Conservation (phyloP, 2,888 invertebrate species). For the Lathronympha strigana region DNA sequence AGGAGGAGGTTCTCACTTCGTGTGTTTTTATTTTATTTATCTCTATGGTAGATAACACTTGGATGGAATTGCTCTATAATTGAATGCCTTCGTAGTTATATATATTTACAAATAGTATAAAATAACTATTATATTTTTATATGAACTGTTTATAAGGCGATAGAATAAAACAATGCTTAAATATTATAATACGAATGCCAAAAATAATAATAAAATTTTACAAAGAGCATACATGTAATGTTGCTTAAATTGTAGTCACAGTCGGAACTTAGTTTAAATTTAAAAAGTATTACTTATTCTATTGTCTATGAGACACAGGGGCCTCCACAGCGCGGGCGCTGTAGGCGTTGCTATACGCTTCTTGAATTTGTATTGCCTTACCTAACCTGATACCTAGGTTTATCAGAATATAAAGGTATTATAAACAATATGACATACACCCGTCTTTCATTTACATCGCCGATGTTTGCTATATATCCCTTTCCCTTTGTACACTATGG, state of each 20-base stretch:
- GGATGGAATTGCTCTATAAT: background rate
- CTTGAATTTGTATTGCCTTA: constrained; percentile 31
- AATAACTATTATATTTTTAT: constrained; percentile 25
- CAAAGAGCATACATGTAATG: constrained; percentile 3
- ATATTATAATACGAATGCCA: constrained; percentile 80
- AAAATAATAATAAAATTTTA: constrained; percentile 12
- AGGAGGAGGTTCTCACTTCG: too few relatives aligned
- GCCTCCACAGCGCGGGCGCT: constrained; percentile 74
- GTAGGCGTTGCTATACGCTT: constrained; percentile 54
- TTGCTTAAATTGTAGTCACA: constrained; percentile 18
- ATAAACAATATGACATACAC: constrained; percentile 55
- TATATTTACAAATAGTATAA: constrained; percentile 17
- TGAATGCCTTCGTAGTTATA: constrained; percentile 13
- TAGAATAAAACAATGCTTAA: constrained; percentile 71
- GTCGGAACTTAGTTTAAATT: background rate
- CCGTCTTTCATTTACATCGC: constrained; percentile 60
- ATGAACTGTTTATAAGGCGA: constrained; percentile 26
- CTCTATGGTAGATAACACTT: too few relatives aligned
- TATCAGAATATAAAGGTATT: constrained; percentile 86
- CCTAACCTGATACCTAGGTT: constrained; percentile 85
- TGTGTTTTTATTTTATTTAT: too few relatives aligned
- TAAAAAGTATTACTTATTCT: constrained; percentile 86
- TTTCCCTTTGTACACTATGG: background rate
- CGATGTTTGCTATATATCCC: background rate
- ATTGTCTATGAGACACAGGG: constrained; percentile 86